Evolutionary conservation across 2,888 invertebrate species (phyloP), one percentile per base, ranked within the genome.

Genomic region (Spilosoma lubricipeda): DNA sequence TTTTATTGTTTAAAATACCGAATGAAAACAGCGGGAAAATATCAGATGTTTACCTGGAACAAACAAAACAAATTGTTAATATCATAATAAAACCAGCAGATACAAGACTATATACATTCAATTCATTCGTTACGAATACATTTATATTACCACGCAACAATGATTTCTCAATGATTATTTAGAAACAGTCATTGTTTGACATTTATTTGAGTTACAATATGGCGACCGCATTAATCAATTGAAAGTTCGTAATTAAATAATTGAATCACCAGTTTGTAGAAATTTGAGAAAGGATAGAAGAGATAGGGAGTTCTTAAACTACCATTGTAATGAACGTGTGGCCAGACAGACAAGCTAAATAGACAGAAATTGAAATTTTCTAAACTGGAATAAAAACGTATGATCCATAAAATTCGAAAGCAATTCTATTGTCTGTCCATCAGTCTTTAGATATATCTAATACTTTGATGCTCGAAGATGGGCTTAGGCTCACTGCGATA

Each of bases 21-120:
- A 80, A 80, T 67, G 75, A 66, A 75, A 71, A 71, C 72, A 70
- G 67, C 1, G 64, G 13, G 67, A 75, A 79, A 79, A 77, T 67
- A 74, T 64, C n/a, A 56, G 73, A 73, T 81, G 76, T 77, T 86
- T 85, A 83, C 81, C 86, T 82, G 85, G 30, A 84, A 84, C 84
- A 85, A 84, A 77, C 9, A 74, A 11, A 67, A 72, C 18, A 73
- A 66, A 72, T 64, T 20, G 52, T 81, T 30, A 80, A n/a, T 76
- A 77, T 72, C 67, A 71, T 33, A 71, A 70, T 72, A 42, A 67
- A 36, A 36, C 27, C 18, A 65, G 15, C 30, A 18, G 27, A 33
- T 65, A 33, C 4, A 18, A 67, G 63, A 30, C 20, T 65, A 18
- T 65, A 72, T 45, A 69, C 33, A 27, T 73, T 56, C 27, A 27